Base-by-base conservation (phyloP, 2,797 vertebrate species). In the Varecia variegata region DNA sequence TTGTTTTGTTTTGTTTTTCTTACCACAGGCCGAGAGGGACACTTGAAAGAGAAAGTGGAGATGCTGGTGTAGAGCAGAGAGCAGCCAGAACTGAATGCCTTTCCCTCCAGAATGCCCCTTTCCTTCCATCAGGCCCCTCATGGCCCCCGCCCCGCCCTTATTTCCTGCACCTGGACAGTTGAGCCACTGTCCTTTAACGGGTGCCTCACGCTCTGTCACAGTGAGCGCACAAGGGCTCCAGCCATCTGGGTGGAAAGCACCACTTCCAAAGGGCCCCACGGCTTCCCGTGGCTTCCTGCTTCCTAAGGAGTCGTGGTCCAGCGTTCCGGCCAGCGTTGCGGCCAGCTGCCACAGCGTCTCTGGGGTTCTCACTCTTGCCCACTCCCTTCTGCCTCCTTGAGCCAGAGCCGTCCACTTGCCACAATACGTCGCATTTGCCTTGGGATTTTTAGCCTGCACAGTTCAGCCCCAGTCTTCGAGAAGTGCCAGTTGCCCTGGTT, bases 71-170 rank as follows among this genome's bases (percentile, higher is more conserved):
- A n/a, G 81, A 83, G 87, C 50, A n/a, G 67, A 80, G 21, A 52
- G 73, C 35, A 43, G 30, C 1, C 12, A 7, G 79, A 17, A 13
- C n/a, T 27, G 47, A 70, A 32, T 62, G 25, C 8, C 0, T 3
- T 21, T 23, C 32, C 32, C 21, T 84, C 9, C 45, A 38, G 50
- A 11, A 38, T 30, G 23, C 50, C 35, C 65, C 25, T 79, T 27
- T 58, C 62, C 74, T 43, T 50, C 52, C 0, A 0, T 1, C 4
- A 30, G 47, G 7, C 11, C 25, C 40, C 60, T 25, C 10, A 3
- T 15, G 20, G 83, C 62, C 21, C 7, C 7, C 27, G 7, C 4
- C 23, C 7, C 12, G 10, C 47, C 58, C 4, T n/a, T n/a, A 2
- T n/a, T 27, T 35, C 40, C 52, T 73, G 7, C 5, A 3, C 45